These are phyloP conservation scores for Myxocyprinus asiaticus DNA, from an alignment of 2,113 vertebrate genomes.

Conservation along the genomic window DNA sequence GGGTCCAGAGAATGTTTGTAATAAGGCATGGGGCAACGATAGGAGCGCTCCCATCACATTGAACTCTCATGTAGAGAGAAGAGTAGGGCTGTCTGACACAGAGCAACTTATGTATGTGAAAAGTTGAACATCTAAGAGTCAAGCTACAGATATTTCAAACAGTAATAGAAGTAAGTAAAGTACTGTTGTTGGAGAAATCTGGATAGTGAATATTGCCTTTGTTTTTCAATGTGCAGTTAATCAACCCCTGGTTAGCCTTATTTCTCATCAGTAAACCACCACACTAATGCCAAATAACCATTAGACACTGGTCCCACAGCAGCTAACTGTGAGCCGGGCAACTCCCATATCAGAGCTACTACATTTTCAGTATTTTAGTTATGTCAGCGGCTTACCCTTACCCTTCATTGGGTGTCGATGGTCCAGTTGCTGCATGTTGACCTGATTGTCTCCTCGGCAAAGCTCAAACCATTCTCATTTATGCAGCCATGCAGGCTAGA, in stretches of 20 bases:
- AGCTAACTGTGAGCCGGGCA: constrained; percentile 68
- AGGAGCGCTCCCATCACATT: constrained; percentile 12
- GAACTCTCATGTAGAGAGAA: constrained; percentile 9
- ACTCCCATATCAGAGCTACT: constrained; percentile 68
- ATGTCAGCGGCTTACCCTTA: constrained; percentile 69
- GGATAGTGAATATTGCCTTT: neutral
- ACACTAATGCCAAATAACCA: constrained; percentile 73
- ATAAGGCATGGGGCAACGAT: constrained; percentile 7
- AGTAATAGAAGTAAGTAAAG: too few relatives aligned
- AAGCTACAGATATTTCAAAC: too few relatives aligned
- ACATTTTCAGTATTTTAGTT: constrained; percentile 71
- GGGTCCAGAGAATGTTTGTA: constrained; percentile 37
- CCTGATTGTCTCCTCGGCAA: constrained; percentile 66
- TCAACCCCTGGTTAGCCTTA: constrained; percentile 59
- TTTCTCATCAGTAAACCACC: constrained; percentile 59
- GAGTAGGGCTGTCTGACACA: constrained; percentile 15
- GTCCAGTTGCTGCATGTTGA: constrained; percentile 74
- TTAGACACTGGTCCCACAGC: constrained; percentile 64
- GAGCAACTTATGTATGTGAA: constrained; percentile 14
- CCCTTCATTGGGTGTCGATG: constrained; percentile 57
- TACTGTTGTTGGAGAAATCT: neutral
- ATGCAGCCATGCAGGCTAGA: constrained; percentile 57
- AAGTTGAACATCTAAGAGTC: neutral
- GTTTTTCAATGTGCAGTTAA: constrained; percentile 32
- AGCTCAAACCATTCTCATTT: constrained; percentile 73